A percentile compares a stretch with the other conserved stretches of the same genome.
Conservation (phyloP, 2,797 vertebrate species). For the Poeciliopsis paucimaculata region DNA sequence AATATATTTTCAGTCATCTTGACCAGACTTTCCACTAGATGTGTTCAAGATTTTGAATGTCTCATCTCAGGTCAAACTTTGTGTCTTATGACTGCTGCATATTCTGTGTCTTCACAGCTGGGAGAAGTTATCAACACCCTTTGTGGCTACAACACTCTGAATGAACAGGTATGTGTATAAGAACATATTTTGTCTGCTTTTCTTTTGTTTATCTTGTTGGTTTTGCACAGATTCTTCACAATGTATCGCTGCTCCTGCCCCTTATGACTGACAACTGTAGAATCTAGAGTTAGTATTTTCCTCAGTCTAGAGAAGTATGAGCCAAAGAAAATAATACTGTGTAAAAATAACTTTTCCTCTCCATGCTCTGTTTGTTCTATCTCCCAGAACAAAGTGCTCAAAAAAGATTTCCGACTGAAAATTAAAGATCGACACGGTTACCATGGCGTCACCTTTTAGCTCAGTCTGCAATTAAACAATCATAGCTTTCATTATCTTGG, state of each 20-base stretch:
- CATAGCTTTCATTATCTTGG: neutral
- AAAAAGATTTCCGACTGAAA: neutral
- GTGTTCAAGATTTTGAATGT: neutral
- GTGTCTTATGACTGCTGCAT: constrained; percentile 19
- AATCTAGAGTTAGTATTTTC: neutral
- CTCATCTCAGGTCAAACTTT: neutral
- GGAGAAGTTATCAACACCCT: constrained; percentile 89
- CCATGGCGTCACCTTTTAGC: neutral
- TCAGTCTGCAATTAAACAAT: neutral
- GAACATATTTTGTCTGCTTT: neutral
- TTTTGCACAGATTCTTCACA: neutral
- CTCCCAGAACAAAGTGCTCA: neutral
- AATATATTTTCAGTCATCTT: neutral
- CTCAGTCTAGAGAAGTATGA: neutral
- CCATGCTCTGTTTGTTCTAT: neutral
- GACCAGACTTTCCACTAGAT: neutral
- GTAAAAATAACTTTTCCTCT: neutral
- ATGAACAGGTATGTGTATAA: constrained; percentile 77
- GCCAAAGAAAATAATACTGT: neutral
- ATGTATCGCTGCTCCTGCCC: neutral
- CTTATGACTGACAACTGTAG: neutral
- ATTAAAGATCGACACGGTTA: neutral
- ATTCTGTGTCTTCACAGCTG: constrained; percentile 70
- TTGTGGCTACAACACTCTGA: constrained; percentile 86
- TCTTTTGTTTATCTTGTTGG: neutral